Base-by-base conservation (phyloP, 2,113 vertebrate genomes). In the Ia io region DNA sequence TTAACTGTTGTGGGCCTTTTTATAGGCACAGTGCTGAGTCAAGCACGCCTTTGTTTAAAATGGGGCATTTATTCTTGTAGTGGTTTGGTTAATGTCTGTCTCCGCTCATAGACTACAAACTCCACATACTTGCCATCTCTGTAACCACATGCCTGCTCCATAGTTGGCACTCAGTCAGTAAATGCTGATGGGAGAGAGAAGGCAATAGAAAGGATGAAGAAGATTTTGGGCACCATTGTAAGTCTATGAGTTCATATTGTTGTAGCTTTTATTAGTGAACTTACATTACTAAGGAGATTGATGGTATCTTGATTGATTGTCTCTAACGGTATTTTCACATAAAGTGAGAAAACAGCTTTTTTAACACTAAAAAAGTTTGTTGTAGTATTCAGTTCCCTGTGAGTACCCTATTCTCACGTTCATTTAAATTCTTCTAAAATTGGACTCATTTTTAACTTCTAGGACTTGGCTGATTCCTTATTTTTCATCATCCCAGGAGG, bases 391-490 rank as follows among this genome's bases (percentile, higher is more conserved):
- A 13, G 5, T 91, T 94, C 12, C 14, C 35, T 95, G 44, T 87
- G 82, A 78, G 42, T 92, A 74, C 74, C 47, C 53, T 88, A 20
- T 32, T 65, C 7, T 95, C 2, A 10, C 16, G 90, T 94, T 79
- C 30, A 35, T 67, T 37, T 67, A 69, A 84, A 84, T 86, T 91
- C 17, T 87, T 89, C 79, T 94, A 67, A 96, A 91, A 91, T 40
- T 30, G 2, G 61, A 32, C 47, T 87, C 23, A 6, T n/a, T 76
- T 22, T 95, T 94, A 79, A 78, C 56, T 30, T 40, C 73, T 42
- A 91, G 78, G 65, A 95, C 67, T 67, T 84, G 53, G 25, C 83
- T 76, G 30, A 25, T 37, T 91, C 3, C 51, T 95, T 63, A 59
- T 87, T 93, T 93, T 10, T 90, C 67, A 67, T 93, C 79, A 61